Evolutionary conservation across 2,113 vertebrate species (phyloP).

Genomic region (Uria aalge): DNA sequence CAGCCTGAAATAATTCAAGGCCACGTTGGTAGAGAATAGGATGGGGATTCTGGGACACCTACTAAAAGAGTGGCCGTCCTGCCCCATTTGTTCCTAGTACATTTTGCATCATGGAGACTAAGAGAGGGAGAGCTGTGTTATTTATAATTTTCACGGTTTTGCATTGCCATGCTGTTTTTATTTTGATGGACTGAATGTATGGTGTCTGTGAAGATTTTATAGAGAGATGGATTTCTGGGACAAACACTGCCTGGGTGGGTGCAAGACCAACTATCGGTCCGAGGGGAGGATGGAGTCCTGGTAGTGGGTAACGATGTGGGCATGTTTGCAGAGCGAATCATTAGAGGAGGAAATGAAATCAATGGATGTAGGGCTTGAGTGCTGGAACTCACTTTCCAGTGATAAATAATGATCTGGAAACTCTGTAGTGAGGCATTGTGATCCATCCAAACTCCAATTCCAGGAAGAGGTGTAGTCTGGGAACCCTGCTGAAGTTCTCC

Average conservation of each 20-base stretch:
- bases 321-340: not conserved
- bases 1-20: not conserved
- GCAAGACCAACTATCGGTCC: accelerated
- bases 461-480: not conserved
- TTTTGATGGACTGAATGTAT: not conserved
- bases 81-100: not conserved
- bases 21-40: not conserved
- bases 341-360: not conserved
- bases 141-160: not conserved
- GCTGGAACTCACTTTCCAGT: not conserved
- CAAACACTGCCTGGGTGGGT: not conserved
- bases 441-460: not conserved
- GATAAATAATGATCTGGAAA: not conserved
- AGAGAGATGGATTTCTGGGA: not conserved
- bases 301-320: too few relatives aligned
- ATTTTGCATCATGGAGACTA: not conserved
- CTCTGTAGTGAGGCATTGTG: not conserved
- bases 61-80: not conserved
- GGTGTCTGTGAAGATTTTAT: not conserved
- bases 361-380: not conserved
- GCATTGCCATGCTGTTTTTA: not conserved
- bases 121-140: not conserved
- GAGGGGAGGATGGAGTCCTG: not conserved
- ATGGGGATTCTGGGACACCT: not conserved
- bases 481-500: not conserved